Evolutionary conservation across 2,113 vertebrate species (phyloP).

Genomic region (Fregata magnificens): DNA sequence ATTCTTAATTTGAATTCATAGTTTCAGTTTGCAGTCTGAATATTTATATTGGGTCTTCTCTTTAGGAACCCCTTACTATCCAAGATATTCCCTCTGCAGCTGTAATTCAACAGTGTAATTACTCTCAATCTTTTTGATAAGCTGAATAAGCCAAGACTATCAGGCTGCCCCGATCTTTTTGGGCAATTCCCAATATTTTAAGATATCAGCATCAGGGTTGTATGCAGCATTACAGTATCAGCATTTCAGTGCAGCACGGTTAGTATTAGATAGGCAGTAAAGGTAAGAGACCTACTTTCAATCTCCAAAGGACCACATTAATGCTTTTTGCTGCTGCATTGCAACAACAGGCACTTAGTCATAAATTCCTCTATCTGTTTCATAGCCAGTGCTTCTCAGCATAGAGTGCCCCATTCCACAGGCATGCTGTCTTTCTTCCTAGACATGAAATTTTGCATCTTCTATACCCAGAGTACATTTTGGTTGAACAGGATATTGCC

Average conservation of each 20-base stretch:
- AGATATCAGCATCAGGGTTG: neutral
- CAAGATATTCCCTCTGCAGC: neutral
- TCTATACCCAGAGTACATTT: neutral
- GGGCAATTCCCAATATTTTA: neutral
- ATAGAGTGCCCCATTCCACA: accelerated
- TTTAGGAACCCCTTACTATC: neutral
- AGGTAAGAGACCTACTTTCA: neutral
- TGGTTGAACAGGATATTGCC: neutral
- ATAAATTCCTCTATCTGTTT: too few species aligned
- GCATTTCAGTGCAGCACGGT: neutral
- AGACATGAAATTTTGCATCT: neutral
- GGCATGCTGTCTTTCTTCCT: neutral
- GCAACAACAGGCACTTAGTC: neutral
- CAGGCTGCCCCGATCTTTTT: neutral
- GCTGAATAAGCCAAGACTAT: neutral
- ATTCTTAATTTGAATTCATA: neutral
- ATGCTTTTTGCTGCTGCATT: neutral
- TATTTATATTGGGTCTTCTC: neutral
- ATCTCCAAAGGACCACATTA: neutral
- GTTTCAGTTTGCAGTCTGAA: neutral
- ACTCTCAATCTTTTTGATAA: neutral
- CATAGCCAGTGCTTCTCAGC: neutral
- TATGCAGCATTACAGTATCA: neutral
- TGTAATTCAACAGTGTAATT: neutral
- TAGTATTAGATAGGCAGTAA: neutral